A percentile compares a stretch with the other conserved stretches of the same genome.
Evolutionary conservation across 2,888 invertebrate genomes (phyloP).

Genomic region (Tinea pellionella): DNA sequence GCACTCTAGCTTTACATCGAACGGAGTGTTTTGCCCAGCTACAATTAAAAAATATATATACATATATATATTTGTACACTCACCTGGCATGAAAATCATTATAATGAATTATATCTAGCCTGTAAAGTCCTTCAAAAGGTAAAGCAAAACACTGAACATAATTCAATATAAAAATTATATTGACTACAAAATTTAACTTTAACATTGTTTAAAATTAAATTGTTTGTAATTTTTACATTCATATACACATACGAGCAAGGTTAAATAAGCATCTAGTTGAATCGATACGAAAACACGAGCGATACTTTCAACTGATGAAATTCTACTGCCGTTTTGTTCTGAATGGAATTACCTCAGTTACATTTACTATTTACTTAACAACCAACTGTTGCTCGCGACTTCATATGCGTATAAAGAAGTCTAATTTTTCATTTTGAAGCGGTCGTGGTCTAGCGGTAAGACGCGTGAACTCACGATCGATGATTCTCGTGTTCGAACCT

Average conservation of each 20-base stretch:
- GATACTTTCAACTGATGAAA: not conserved
- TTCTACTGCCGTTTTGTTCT: not conserved
- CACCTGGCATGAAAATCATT: slow-evolving; percentile 72
- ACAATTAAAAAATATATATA: no score
- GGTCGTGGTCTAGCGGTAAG: no score
- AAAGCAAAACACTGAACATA: slow-evolving; percentile 27
- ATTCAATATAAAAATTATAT: not conserved
- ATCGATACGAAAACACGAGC: not conserved
- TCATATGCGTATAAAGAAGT: no score
- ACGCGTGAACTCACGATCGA: no score
- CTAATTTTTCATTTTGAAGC: no score
- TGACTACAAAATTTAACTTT: not conserved
- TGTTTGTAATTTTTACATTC: not conserved
- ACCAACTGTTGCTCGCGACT: no score
- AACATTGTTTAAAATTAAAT: not conserved
- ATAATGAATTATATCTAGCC: slow-evolving; percentile 67
- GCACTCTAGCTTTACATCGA: no score
- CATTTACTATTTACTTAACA: no score
- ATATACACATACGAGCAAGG: not conserved
- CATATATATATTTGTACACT: no score
- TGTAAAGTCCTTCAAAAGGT: slow-evolving; percentile 53
- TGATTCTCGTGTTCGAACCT: no score
- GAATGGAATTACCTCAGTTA: no score
- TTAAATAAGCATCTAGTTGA: not conserved
- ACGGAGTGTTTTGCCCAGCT: no score